Evolutionary conservation across 2,113 vertebrate genomes (phyloP), one percentile per base, ranked within the genome.

Genomic region (Rhadina sibilatrix): DNA sequence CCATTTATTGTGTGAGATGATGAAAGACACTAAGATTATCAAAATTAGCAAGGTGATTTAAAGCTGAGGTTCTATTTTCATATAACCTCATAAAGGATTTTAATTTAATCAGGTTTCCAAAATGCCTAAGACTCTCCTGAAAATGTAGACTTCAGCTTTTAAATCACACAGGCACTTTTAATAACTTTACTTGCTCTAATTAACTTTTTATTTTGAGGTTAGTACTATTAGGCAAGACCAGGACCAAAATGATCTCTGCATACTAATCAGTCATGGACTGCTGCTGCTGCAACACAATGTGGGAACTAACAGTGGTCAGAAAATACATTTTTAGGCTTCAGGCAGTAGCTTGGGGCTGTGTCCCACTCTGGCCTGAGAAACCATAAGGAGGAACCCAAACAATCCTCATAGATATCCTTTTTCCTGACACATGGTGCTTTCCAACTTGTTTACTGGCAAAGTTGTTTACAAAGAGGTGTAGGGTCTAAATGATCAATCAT

Each of bases 131-230:
- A 70, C 70, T 83, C 50, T 89, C 37, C 63, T 40, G 78, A 87
- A 96, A 95, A 90, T 0, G 19, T 10, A 87, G 84, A 69, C 78
- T 94, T 93, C 91, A 66, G 63, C 66, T 88, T 94, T 87, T 87
- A 94, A 85, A 93, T 88, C 59, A 77, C 75, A 47, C 12, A 63
- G 71, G 8, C 63, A 71, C 50, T 93, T 91, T 70, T 85, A 95
- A 93, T 95, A 95, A 92, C 89, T 96, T 92, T 70, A 83, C 56
- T 92, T 4, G 11, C 63, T 94, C 89, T 86, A 95, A 97, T 95
- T 97, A 95, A 84, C 91, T 92, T 95, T 65, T 91, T 91, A 88
- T 96, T 96, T 91, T 85, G 75, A 89, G 66, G 87, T 87, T 85
- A 85, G 84, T 30, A 35, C 21, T 80, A 63, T 93, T 83, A 94